Evolutionary conservation across 2,797 vertebrate genomes (phyloP).

Genomic region (Vultur gryphus): DNA sequence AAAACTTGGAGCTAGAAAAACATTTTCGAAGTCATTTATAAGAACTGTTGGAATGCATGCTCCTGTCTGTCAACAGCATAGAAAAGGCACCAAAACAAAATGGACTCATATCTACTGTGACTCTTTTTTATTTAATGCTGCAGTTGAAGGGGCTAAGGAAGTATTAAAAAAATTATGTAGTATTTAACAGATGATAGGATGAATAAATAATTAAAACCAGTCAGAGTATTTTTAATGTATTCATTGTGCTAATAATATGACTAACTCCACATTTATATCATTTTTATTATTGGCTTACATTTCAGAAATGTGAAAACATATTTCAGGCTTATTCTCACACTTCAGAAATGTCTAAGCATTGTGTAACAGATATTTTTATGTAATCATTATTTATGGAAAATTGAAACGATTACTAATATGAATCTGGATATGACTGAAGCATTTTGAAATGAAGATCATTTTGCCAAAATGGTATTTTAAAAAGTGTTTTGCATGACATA

Average conservation of each 20-base stretch:
- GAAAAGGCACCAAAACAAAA: neutral
- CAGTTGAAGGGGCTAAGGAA: neutral
- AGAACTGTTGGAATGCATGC: neutral
- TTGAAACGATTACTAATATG: neutral
- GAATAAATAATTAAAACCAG: neutral
- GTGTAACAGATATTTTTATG: neutral
- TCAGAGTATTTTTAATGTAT: neutral
- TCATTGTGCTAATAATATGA: neutral
- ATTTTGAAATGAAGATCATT: slow-evolving; percentile 14
- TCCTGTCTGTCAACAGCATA: neutral
- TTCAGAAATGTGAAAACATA: neutral
- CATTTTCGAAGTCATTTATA: neutral
- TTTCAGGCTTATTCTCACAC: neutral
- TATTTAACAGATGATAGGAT: neutral
- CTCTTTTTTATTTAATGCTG: neutral
- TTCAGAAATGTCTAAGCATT: neutral
- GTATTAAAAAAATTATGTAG: neutral
- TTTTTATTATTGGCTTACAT: neutral
- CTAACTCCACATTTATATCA: neutral
- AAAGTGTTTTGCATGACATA: neutral
- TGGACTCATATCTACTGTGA: accelerated
- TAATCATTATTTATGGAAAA: neutral
- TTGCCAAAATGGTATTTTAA: neutral
- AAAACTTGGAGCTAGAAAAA: neutral
- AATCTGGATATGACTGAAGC: neutral